These are phyloP conservation scores for Esox masquinongy DNA, from an alignment of 2,797 vertebrate species.

Conservation along the genomic window DNA sequence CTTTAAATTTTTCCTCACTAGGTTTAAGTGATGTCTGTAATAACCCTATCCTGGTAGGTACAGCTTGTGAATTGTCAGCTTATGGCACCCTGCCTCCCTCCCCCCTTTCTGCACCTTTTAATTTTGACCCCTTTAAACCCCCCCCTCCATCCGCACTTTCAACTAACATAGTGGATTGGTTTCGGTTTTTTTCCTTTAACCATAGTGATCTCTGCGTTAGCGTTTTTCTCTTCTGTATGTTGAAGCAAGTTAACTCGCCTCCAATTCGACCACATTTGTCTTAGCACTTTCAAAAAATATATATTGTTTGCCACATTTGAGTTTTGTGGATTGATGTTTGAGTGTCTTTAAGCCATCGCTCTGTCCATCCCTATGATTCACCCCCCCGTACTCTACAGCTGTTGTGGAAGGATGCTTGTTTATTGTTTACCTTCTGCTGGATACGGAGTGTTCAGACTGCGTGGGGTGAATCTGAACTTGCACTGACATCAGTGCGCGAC, in stretches of 20 bases:
- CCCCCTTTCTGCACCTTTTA: background rate
- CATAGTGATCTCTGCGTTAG: conserved; percentile 52
- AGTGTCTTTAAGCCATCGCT: conserved; percentile 33
- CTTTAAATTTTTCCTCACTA: conserved; percentile 83
- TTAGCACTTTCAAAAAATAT: background rate
- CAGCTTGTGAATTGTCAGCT: conserved; percentile 72
- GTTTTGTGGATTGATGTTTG: conserved; percentile 34
- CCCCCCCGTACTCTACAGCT: background rate
- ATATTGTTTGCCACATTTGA: conserved; percentile 18
- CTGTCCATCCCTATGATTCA: conserved; percentile 21
- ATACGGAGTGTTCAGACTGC: background rate
- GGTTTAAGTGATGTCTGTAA: conserved; percentile 85
- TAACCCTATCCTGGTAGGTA: conserved; percentile 84
- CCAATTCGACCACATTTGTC: conserved; percentile 15
- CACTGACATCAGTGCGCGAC: background rate
- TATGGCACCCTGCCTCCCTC: conserved; percentile 34
- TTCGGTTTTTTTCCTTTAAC: conserved; percentile 40
- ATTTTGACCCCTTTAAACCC: conserved; percentile 26
- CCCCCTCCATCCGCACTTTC: conserved; percentile 41
- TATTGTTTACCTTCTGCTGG: background rate
- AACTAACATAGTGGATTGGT: conserved; percentile 66
- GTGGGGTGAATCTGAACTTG: background rate
- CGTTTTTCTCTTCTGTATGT: conserved; percentile 69
- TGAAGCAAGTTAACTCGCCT: conserved; percentile 52
- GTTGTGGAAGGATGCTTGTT: background rate